phyloP scores from a whole-genome alignment of 2,888 invertebrate species.

The Drosophila prolongata region DNA sequence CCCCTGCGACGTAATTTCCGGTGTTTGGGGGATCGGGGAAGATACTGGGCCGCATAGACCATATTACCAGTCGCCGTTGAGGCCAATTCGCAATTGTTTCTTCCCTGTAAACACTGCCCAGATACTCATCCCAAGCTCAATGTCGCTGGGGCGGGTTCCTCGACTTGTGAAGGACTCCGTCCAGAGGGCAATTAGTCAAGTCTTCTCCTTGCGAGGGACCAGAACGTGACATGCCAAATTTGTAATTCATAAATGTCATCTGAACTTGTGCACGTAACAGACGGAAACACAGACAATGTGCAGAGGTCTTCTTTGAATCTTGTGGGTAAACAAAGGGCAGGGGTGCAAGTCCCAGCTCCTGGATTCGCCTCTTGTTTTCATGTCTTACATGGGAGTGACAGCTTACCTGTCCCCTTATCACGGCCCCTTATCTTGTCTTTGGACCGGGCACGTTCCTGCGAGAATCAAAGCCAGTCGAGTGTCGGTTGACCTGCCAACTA shows the following conservation, averaged over 20 bases:
- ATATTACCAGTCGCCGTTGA: slow-evolving; percentile 21
- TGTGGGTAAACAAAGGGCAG: slow-evolving; percentile 2
- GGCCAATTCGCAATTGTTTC: slow-evolving; percentile 55
- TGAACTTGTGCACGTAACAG: slow-evolving; percentile 28
- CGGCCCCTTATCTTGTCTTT: not conserved
- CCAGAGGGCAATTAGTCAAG: slow-evolving; percentile 16
- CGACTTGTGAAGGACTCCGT: slow-evolving; percentile 41
- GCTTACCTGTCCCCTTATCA: slow-evolving; percentile 3
- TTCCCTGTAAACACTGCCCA: slow-evolving; percentile 25
- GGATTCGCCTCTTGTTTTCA: slow-evolving; percentile 3
- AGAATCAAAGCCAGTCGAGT: too few species aligned
- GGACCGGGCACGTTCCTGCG: slow-evolving; percentile 7
- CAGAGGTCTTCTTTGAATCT: not conserved
- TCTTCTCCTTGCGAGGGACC: not conserved
- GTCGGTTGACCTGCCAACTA: not conserved
- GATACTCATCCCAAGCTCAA: slow-evolving; percentile 15
- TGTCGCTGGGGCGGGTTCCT: slow-evolving; percentile 38
- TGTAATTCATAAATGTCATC: slow-evolving; percentile 51
- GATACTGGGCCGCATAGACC: slow-evolving; percentile 21
- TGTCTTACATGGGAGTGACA: slow-evolving; percentile 3
- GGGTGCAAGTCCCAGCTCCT: not conserved
- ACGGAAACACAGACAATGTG: not conserved
- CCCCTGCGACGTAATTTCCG: slow-evolving; percentile 38
- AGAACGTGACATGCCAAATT: slow-evolving; percentile 60
- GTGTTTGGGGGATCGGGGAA: slow-evolving; percentile 35